phyloP scores from a whole-genome alignment of 2,113 vertebrate species.

The Myodes glareolus region DNA sequence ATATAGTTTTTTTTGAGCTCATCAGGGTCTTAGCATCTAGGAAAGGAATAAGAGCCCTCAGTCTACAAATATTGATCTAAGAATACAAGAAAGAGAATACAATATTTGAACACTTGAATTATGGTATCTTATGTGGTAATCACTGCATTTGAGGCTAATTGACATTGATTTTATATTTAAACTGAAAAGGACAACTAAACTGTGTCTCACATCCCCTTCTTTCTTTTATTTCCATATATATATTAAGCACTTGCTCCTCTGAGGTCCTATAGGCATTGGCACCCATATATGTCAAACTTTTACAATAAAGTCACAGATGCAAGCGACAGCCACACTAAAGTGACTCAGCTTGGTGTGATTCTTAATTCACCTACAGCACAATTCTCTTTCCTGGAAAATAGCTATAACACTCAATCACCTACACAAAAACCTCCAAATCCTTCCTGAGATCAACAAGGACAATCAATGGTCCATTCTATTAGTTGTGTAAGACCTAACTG shows the following conservation, averaged over 20 bases:
- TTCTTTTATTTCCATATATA: neutral
- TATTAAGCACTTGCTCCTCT: neutral
- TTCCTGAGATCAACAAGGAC: neutral
- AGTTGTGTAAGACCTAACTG: neutral
- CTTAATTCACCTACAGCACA: neutral
- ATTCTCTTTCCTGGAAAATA: neutral
- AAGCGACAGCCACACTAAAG: neutral
- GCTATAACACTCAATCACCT: neutral
- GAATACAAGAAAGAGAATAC: neutral
- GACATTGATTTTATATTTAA: neutral
- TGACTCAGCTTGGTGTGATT: neutral
- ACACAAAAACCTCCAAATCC: neutral
- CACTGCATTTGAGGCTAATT: neutral
- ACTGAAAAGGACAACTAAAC: neutral
- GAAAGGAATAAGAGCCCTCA: too few relatives aligned
- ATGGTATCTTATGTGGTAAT: neutral
- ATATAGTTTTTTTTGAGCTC: too few relatives aligned
- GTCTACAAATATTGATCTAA: too few relatives aligned
- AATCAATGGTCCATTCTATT: neutral
- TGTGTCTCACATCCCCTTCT: accelerated
- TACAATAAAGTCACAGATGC: neutral
- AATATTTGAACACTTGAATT: neutral
- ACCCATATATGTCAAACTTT: neutral
- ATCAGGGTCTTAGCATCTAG: too few relatives aligned
- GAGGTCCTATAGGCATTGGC: neutral